Evolutionary conservation across 30 jellyfish, hydroid and myxozoan genomes (phyloP).

Genomic region (Cassiopea andromeda): DNA sequence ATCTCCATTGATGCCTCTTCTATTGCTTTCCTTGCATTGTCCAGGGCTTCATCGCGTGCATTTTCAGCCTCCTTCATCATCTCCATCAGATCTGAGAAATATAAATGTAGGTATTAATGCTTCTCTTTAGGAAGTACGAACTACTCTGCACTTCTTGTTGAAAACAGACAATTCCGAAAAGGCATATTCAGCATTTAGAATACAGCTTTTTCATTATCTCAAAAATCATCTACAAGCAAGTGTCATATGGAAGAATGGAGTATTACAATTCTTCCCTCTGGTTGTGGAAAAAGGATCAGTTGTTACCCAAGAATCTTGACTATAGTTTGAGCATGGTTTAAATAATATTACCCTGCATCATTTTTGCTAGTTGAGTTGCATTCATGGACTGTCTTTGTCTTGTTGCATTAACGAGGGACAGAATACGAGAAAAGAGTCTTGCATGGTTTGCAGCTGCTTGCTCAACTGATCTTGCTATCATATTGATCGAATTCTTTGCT

Average conservation of each 20-base stretch:
- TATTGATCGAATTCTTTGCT: neutral
- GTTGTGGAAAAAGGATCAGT: no score
- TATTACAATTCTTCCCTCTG: no score
- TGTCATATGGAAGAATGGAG: no score
- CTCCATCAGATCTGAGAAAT: constrained; percentile 4
- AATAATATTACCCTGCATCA: constrained; percentile 10
- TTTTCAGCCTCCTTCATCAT: neutral
- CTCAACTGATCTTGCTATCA: constrained; percentile 22
- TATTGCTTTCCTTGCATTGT: constrained; percentile 17
- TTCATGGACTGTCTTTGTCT: constrained; percentile 5
- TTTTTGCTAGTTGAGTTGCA: constrained; percentile 21
- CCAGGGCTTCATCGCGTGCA: constrained; percentile 11
- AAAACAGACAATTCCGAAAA: no score
- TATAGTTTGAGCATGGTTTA: neutral
- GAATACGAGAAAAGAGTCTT: constrained; percentile 10
- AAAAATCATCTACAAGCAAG: no score
- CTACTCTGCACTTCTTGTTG: no score
- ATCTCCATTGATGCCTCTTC: constrained; percentile 25
- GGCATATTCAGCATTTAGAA: no score
- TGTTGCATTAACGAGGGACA: constrained; percentile 18
- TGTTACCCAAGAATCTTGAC: no score
- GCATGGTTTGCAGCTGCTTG: constrained; percentile 28
- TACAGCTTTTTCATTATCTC: no score
- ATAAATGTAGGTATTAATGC: neutral
- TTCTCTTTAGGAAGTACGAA: no score